phyloP scores from a whole-genome alignment of 2,888 invertebrate species.

The Dryomyza anilis region DNA sequence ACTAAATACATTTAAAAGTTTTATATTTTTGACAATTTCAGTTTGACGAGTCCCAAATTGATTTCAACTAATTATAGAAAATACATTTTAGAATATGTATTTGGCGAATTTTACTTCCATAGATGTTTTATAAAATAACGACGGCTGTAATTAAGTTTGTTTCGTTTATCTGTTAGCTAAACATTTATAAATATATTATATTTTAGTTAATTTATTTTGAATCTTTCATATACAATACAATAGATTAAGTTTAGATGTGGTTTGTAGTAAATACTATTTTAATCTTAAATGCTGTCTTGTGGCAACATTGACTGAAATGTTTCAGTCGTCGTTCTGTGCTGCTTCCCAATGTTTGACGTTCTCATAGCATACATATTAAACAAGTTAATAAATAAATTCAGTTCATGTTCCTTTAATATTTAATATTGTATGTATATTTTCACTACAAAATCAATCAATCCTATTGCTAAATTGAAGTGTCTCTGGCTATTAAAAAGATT shows the following conservation, averaged over 20 bases:
- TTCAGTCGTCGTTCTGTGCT: too few species aligned
- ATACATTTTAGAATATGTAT: too few species aligned
- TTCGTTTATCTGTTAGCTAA: background rate
- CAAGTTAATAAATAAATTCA: background rate
- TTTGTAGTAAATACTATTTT: background rate
- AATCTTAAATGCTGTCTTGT: background rate
- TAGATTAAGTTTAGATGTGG: too few species aligned
- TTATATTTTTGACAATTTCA: too few species aligned
- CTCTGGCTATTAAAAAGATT: background rate
- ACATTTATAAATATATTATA: background rate
- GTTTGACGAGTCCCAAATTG: too few species aligned
- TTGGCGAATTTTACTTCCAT: too few species aligned
- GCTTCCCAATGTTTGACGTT: background rate
- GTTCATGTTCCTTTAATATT: background rate
- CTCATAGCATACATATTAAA: background rate
- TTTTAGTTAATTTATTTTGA: slow-evolving; percentile 1
- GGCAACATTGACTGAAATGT: background rate
- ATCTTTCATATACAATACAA: slow-evolving; percentile 1
- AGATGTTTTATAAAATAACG: background rate
- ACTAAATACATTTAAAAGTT: too few species aligned
- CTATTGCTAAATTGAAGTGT: background rate
- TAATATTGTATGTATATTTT: background rate
- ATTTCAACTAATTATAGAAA: too few species aligned
- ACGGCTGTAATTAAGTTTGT: background rate
- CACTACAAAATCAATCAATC: background rate